These are phyloP conservation scores for Schizothorax lantsangensis DNA, from an alignment of 2,797 vertebrate genomes.

Conservation along the genomic window DNA sequence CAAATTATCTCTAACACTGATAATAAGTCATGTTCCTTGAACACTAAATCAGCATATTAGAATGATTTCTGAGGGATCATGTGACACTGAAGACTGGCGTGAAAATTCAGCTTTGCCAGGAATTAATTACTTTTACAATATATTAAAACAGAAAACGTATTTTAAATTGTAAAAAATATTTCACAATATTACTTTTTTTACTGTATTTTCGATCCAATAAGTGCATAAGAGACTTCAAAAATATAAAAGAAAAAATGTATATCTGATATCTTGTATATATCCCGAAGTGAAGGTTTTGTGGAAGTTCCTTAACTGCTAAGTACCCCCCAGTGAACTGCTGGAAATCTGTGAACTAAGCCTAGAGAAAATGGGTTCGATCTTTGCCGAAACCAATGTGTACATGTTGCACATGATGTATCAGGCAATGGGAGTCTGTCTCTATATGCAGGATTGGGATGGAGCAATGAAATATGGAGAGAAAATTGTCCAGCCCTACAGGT, in stretches of 20 bases:
- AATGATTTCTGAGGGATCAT: not conserved
- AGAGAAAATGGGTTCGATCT: slow-evolving; percentile 94
- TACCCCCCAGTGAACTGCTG: slow-evolving; percentile 92
- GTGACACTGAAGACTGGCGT: too few relatives aligned
- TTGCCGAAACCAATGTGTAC: slow-evolving; percentile 94
- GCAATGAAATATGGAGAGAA: slow-evolving; percentile 94
- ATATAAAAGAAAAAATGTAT: not conserved
- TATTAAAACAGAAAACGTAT: not conserved
- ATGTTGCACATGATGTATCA: slow-evolving; percentile 99
- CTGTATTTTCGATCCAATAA: not conserved
- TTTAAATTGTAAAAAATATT: not conserved
- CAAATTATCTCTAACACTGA: not conserved
- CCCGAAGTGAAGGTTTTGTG: not conserved
- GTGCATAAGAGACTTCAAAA: not conserved
- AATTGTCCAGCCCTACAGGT: slow-evolving; percentile 96
- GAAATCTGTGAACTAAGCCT: slow-evolving; percentile 96
- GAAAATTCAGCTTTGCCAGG: not conserved
- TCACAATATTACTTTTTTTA: not conserved
- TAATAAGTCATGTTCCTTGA: not conserved
- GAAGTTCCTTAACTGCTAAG: slow-evolving; percentile 82
- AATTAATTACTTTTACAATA: not conserved
- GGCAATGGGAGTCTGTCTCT: slow-evolving; percentile 98
- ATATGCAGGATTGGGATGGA: slow-evolving; percentile 96
- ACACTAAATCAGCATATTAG: not conserved
- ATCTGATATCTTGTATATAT: not conserved